Evolutionary conservation across 1,140 invertebrate genomes (phyloP), one percentile per base, ranked within the genome.

Genomic region (Polypedilum pembai): DNA sequence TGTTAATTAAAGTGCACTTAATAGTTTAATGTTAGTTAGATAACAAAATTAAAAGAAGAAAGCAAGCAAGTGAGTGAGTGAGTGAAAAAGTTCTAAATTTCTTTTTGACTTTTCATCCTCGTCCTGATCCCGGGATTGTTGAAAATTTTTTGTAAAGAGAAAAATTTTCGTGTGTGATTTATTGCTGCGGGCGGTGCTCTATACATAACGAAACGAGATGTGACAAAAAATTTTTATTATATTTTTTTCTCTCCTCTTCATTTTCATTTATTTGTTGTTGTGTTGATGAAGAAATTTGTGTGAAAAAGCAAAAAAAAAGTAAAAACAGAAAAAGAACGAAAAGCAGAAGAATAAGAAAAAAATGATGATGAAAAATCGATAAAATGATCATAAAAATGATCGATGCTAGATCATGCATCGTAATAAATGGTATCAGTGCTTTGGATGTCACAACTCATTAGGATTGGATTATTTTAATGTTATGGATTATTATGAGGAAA

Each of bases 1-100:
- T 69, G 65, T 69, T 69, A 69, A 69, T 69, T 69, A 69, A 69
- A 69, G 65, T 69, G 65, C 65, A 69, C 65, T 69, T 69, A 69
- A 69, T 69, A 69, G 65, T 69, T 69, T 69, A 69, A 69, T 69
- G 65, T 69, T 69, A 69, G 65, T 21, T 69, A 69, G 65, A 69
- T 69, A 69, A 20, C 20, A 18, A 69, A 69, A 69, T 8, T 20
- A 69, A 69, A 33, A 33, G 1, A 3, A 33, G 5, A 33, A 33
- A 33, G 24, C n/a, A n/a, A 33, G 24, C 24, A 33, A 33, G 5
- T 33, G n/a, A n/a, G n/a, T n/a, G n/a, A n/a, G n/a, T n/a, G n/a
- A n/a, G n/a, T 33, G 24, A 33, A 33, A 33, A 33, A 33, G 5
- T n/a, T n/a, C n/a, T n/a, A n/a, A n/a, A n/a, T n/a, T n/a, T n/a